phyloP scores from a whole-genome alignment of 2,113 vertebrate genomes.

The Parotia lawesii region DNA sequence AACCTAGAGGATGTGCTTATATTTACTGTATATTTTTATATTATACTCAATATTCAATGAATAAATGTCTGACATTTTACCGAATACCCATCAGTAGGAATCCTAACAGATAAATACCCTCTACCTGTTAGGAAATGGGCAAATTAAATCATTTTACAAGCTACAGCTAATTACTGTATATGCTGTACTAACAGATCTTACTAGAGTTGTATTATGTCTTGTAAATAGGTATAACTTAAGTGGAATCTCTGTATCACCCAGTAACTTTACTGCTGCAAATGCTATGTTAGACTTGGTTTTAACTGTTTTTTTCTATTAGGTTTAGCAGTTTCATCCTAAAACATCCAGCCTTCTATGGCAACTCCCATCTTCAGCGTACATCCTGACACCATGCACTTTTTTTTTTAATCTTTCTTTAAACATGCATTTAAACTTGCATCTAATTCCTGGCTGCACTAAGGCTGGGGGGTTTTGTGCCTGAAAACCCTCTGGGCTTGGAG shows the following conservation, averaged over 20 bases:
- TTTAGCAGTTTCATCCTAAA: background rate
- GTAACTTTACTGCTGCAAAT: background rate
- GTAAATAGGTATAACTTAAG: conserved; percentile 60
- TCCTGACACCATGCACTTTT: conserved; percentile 2
- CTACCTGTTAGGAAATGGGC: background rate
- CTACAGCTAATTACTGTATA: conserved; percentile 22
- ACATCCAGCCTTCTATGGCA: background rate
- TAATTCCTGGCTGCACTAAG: background rate
- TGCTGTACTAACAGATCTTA: conserved; percentile 46
- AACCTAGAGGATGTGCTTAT: conserved; percentile 15
- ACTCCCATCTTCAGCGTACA: background rate
- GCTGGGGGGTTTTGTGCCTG: background rate
- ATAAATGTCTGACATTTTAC: conserved; percentile 41
- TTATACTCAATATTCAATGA: conserved; percentile 32
- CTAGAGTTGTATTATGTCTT: conserved; percentile 35
- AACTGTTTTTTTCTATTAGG: background rate
- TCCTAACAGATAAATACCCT: background rate
- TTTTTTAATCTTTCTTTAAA: background rate
- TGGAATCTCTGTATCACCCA: background rate
- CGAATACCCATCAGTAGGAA: background rate
- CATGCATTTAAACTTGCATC: background rate
- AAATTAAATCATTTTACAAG: background rate
- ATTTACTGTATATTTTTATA: conserved; percentile 62
- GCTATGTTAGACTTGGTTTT: background rate
- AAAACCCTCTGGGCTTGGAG: background rate